Conservation (phyloP, 2,113 vertebrate genomes). For the Sminthopsis crassicaudata region DNA sequence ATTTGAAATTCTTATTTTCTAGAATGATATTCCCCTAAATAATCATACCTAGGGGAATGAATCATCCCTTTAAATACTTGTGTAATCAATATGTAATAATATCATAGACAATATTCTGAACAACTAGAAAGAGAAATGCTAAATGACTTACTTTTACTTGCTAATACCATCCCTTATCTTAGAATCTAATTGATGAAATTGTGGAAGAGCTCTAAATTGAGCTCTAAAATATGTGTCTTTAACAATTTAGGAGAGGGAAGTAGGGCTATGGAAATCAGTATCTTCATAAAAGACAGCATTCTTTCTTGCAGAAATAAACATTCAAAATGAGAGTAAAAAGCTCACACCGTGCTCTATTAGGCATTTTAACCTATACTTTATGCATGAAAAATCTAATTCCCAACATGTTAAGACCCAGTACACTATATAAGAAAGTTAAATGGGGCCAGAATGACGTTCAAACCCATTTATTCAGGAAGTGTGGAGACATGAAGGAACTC, state of each 20-base stretch:
- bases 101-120: slow-evolving; percentile 13
- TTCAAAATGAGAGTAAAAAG: background rate
- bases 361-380: background rate
- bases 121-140: background rate
- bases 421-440: slow-evolving; percentile 15
- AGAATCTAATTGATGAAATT: background rate
- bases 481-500: background rate
- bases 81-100: background rate
- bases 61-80: background rate
- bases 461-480: slow-evolving; percentile 22
- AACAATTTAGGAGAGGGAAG: background rate
- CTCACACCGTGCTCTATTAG: background rate
- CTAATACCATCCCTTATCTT: slow-evolving; percentile 2
- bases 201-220: background rate
- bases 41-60: background rate
- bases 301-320: slow-evolving; percentile 18
- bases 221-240: background rate
- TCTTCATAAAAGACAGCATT: background rate
- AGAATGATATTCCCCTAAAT: background rate
- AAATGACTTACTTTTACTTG: background rate
- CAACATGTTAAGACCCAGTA: background rate
- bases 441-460: background rate
- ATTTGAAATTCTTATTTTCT: background rate
- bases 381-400: background rate
- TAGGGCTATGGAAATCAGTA: background rate